phyloP scores from a whole-genome alignment of 2,113 vertebrate genomes.

The Hemibagrus wyckioides region DNA sequence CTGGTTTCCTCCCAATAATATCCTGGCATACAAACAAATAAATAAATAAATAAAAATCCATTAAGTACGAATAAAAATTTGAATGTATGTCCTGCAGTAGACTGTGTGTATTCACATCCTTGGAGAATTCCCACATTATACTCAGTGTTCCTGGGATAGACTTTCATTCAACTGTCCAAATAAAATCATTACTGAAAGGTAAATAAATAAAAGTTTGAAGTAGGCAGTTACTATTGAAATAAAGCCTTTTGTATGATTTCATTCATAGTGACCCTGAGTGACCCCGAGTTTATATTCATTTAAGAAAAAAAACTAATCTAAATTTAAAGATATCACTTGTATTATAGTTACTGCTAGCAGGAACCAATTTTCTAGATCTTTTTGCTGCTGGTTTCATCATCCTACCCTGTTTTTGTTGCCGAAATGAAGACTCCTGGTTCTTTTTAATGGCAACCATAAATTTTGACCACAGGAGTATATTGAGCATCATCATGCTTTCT shows the following conservation, averaged over 20 bases:
- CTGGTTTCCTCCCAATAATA: background rate
- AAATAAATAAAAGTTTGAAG: background rate
- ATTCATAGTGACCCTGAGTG: background rate
- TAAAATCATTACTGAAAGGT: too few relatives aligned
- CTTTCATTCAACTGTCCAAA: background rate
- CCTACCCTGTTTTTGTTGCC: slow-evolving; percentile 21
- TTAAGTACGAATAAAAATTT: background rate
- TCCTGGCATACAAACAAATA: background rate
- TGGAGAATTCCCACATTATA: background rate
- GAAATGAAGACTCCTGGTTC: slow-evolving; percentile 28
- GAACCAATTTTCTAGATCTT: background rate
- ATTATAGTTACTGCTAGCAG: background rate
- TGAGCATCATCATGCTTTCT: background rate
- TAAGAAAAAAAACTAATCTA: background rate
- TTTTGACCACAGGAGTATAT: slow-evolving; percentile 9
- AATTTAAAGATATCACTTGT: slow-evolving; percentile 22
- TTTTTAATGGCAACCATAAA: slow-evolving; percentile 31
- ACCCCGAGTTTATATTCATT: background rate
- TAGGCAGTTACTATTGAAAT: background rate
- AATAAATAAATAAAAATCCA: background rate
- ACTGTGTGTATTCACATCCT: background rate
- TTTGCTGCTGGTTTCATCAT: slow-evolving; percentile 52
- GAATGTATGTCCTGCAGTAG: background rate
- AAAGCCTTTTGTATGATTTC: background rate
- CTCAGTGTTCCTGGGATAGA: background rate